Evolutionary conservation across 1,140 invertebrate species (phyloP), one percentile per base, ranked within the genome.

Genomic region (Physella acuta): DNA sequence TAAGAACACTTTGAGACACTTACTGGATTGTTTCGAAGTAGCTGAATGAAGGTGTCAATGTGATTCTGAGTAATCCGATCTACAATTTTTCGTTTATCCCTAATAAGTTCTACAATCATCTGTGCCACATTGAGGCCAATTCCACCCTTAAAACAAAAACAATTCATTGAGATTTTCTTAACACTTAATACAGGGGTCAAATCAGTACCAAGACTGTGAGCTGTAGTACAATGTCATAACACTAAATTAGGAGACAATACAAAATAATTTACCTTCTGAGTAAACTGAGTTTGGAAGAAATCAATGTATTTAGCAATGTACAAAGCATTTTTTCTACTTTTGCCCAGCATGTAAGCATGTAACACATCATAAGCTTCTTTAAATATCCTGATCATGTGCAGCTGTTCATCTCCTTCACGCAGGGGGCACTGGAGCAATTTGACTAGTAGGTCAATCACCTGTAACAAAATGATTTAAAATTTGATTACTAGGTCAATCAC

Each of bases 291-390:
- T 68, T 84, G 82, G 70, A 85, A 85, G 76, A 85, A 85, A 67
- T 85, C 83, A 33, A 85, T 85, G 68, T 85, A 84, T 73, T 85
- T 85, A 56, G 84, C 83, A 66, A 85, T 82, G 74, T 85, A 85
- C 17, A 85, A 76, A 17, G 82, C 83, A 65, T 85, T 85, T 70
- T 85, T 85, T 31, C 83, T 63, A 63, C 82, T 84, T 63, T 82
- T 83, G 14, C 84, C 84, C 44, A 81, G 81, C 82, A 85, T 82
- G 75, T 85, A 85, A 1, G 79, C 80, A 71, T 85, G 78, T 5
- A 85, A 73, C 2, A 85, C 81, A 60, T 85, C 83, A 66, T 85
- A 85, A 0, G 80, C 80, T 61, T 79, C 80, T 65, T 82, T 81
- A 68, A 80, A 81, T 64, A 83, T 73, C 30, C 78, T 68, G 63